These are phyloP conservation scores for Catocala sponsa DNA, from an alignment of 2,888 invertebrate genomes.

Conservation along the genomic window DNA sequence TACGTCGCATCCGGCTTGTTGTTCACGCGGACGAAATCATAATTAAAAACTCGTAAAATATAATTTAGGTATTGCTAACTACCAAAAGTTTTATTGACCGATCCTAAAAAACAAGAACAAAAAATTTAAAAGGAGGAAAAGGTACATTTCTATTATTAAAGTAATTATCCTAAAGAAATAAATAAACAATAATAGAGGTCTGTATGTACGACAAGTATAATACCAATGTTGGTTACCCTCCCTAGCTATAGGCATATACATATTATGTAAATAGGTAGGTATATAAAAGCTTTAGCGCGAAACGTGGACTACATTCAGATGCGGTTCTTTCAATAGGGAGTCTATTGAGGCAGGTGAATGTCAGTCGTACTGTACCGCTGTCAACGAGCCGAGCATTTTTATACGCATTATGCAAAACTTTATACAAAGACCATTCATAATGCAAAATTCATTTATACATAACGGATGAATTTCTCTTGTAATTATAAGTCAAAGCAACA, in stretches of 20 bases:
- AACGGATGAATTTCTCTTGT: background rate
- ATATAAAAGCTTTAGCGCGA: conserved; percentile 25
- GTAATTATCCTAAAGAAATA: too few species aligned
- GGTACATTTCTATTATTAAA: too few species aligned
- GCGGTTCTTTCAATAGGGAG: conserved; percentile 34
- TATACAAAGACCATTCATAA: conserved; percentile 2
- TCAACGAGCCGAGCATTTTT: conserved; percentile 7
- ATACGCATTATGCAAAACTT: conserved; percentile 15
- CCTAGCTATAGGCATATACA: background rate
- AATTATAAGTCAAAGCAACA: background rate
- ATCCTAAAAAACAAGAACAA: too few species aligned
- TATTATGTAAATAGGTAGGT: background rate
- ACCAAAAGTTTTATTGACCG: too few species aligned
- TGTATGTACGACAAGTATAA: too few species aligned
- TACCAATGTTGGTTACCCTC: too few species aligned
- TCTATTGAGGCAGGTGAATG: conserved; percentile 46
- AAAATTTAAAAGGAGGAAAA: too few species aligned
- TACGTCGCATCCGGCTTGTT: too few species aligned
- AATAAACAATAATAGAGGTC: too few species aligned
- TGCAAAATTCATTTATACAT: background rate
- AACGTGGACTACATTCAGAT: conserved; percentile 30
- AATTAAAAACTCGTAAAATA: too few species aligned
- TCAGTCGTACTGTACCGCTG: conserved; percentile 17
- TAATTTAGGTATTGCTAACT: too few species aligned
- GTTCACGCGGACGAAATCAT: too few species aligned